Percentiles rank a stretch among this genome's conserved stretches.
These are phyloP conservation scores for Autographa pulchrina DNA, from an alignment of 2,888 invertebrate species.

Conservation along the genomic window DNA sequence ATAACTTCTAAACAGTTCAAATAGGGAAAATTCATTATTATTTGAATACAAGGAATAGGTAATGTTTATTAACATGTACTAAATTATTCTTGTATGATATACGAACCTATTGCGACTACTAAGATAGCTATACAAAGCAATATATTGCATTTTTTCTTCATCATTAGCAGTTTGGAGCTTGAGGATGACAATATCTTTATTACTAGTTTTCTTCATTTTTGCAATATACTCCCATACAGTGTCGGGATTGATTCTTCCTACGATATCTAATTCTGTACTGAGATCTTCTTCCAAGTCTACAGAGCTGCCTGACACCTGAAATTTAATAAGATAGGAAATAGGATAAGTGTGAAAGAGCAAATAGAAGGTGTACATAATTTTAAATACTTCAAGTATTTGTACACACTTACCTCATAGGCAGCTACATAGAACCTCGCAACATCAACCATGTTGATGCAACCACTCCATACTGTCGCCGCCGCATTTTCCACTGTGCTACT, in stretches of 20 bases:
- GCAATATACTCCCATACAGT: constrained; percentile 98
- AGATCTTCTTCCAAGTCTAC: constrained; percentile 92
- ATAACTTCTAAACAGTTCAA: background rate
- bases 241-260: constrained; percentile 96
- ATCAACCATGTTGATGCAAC: constrained; percentile 96
- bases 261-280: constrained; percentile 94
- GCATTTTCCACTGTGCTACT: constrained; percentile 92
- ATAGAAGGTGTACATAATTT: background rate
- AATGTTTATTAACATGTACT: constrained; percentile 53
- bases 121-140: constrained; percentile 96
- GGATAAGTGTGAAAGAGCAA: constrained; percentile 6
- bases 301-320: constrained; percentile 90
- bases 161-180: constrained; percentile 94
- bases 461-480: constrained; percentile 92
- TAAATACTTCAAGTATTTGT: background rate
- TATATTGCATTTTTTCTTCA: constrained; percentile 95
- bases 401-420: constrained; percentile 91
- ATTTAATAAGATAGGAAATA: constrained; percentile 15
- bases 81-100: constrained; percentile 28
- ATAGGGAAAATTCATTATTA: constrained; percentile 21
- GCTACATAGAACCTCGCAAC: constrained; percentile 96
- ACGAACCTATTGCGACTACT: constrained; percentile 92
- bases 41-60: constrained; percentile 35
- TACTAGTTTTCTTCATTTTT: constrained; percentile 96
- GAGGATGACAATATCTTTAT: constrained; percentile 96